phyloP scores from a whole-genome alignment of 2,113 vertebrate genomes.

The Ahaetulla prasina region DNA sequence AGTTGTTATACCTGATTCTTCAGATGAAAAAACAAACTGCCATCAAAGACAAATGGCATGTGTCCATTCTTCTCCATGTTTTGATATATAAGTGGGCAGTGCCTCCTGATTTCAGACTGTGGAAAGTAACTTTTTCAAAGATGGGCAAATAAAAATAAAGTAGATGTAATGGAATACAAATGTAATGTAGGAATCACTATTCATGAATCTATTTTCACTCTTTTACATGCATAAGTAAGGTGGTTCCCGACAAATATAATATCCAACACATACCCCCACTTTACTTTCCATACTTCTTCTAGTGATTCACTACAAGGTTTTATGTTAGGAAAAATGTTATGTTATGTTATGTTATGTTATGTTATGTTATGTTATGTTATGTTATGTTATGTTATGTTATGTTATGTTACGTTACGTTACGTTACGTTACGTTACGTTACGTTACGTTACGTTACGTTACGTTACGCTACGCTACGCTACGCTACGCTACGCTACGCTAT shows the following conservation, averaged over 20 bases:
- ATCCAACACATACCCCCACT: too few relatives aligned
- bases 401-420: too few relatives aligned
- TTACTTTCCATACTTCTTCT: background rate
- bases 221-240: background rate
- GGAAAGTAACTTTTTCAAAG: background rate
- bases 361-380: too few relatives aligned
- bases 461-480: too few relatives aligned
- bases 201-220: background rate
- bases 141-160: background rate
- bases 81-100: background rate
- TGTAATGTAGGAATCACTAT: background rate
- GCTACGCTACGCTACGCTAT: too few relatives aligned
- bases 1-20: background rate
- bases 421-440: too few relatives aligned
- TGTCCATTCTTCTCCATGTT: background rate
- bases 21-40: background rate
- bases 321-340: background rate
- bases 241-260: background rate
- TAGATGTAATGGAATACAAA: too few relatives aligned
- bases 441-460: too few relatives aligned
- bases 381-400: background rate
- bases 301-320: too few relatives aligned
- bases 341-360: too few relatives aligned
- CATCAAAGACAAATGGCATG: background rate
- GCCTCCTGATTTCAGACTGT: background rate